These are phyloP conservation scores for Priocnemis perturbator DNA, from an alignment of 2,888 invertebrate species.

Conservation along the genomic window DNA sequence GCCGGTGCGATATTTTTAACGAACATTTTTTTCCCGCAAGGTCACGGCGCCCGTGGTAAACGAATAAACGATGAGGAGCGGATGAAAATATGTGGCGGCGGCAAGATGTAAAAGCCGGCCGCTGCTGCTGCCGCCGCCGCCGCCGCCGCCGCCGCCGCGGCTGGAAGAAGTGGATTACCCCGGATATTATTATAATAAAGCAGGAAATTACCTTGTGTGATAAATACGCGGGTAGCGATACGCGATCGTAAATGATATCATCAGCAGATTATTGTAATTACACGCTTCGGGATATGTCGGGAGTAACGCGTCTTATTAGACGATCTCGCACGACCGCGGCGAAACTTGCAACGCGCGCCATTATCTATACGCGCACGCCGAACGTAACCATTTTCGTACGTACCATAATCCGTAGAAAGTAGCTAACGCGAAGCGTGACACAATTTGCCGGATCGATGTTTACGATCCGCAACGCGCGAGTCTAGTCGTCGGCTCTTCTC, in stretches of 20 bases:
- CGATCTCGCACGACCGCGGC: slow-evolving; percentile 19
- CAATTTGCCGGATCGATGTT: too few species aligned
- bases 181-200: slow-evolving; percentile 61
- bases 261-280: slow-evolving; percentile 57
- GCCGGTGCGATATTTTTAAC: too few species aligned
- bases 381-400: slow-evolving; percentile 35
- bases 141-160: not conserved
- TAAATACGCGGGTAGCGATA: slow-evolving; percentile 56
- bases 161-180: slow-evolving; percentile 73
- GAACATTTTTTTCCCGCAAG: too few species aligned
- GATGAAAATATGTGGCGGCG: slow-evolving; percentile 1
- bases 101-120: slow-evolving; percentile 2
- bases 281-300: slow-evolving; percentile 40
- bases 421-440: slow-evolving; percentile 9
- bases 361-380: slow-evolving; percentile 34
- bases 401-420: slow-evolving; percentile 32
- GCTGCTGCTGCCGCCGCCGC: slow-evolving; percentile 49
- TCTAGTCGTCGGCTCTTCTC: slow-evolving; percentile 8
- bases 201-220: slow-evolving; percentile 57
- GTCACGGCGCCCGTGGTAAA: too few species aligned
- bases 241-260: slow-evolving; percentile 52
- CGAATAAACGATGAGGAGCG: too few species aligned
- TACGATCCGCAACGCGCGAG: too few species aligned
- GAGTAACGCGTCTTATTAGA: slow-evolving; percentile 43
- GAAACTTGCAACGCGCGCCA: slow-evolving; percentile 2